Percentiles rank a stretch among this genome's conserved stretches.
These are phyloP conservation scores for Caenorhabditis sp. DNA, from an alignment of 2,888 invertebrate species.

Conservation along the genomic window DNA sequence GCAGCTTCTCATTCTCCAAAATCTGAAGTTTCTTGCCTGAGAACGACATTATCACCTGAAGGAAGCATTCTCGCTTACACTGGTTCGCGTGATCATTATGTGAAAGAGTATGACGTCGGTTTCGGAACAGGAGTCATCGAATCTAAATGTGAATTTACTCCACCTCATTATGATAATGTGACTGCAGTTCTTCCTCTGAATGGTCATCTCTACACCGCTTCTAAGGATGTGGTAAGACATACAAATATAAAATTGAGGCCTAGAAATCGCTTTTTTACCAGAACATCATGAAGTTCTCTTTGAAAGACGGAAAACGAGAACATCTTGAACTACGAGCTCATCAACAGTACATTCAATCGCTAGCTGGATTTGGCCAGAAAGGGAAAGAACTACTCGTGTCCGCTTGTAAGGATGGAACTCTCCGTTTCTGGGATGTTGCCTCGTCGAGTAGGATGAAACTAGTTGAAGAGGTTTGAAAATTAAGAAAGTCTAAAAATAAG, in stretches of 20 bases:
- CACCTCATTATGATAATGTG: conserved; percentile 94
- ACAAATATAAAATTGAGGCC: no score
- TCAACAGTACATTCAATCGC: conserved; percentile 70
- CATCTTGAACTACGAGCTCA: conserved; percentile 76
- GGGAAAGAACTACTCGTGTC: conserved; percentile 64
- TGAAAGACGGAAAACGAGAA: conserved; percentile 75
- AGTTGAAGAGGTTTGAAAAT: conserved; percentile 66
- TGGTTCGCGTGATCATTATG: conserved; percentile 92
- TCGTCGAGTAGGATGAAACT: conserved; percentile 87
- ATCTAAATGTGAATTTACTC: conserved; percentile 88
- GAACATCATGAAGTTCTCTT: conserved; percentile 78
- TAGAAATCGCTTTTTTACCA: conserved; percentile 38
- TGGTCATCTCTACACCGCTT: conserved; percentile 89
- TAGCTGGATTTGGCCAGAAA: conserved; percentile 59
- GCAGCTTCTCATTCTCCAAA: conserved; percentile 71
- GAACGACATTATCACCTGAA: conserved; percentile 87
- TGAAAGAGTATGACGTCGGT: conserved; percentile 86
- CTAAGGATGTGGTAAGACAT: conserved; percentile 87
- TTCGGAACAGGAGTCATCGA: conserved; percentile 68
- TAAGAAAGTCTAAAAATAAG: neutral
- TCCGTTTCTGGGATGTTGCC: conserved; percentile 89
- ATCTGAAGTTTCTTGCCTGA: conserved; percentile 61
- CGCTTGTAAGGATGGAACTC: conserved; percentile 89
- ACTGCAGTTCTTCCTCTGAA: conserved; percentile 86
- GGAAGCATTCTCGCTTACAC: conserved; percentile 87